phyloP scores from a whole-genome alignment of 1,140 invertebrate genomes.

The Cyclargus thomasi region DNA sequence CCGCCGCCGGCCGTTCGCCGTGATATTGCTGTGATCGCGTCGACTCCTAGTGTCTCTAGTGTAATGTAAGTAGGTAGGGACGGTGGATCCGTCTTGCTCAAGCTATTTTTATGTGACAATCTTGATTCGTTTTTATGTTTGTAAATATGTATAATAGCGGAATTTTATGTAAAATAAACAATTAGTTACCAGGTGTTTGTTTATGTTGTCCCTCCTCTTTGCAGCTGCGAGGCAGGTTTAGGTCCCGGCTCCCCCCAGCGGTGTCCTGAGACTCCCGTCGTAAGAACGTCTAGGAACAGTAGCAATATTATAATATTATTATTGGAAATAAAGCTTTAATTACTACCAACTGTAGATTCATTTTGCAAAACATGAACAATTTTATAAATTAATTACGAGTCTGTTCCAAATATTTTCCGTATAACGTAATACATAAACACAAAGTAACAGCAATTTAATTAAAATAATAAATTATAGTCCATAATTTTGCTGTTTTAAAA shows the following conservation, averaged over 20 bases:
- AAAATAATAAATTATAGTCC: no score
- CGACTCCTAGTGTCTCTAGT: conserved; percentile 38
- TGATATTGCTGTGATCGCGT: conserved; percentile 26
- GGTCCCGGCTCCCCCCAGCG: background rate
- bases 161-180: conserved; percentile 71
- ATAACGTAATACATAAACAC: no score
- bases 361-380: background rate
- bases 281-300: background rate
- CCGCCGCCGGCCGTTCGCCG: conserved; percentile 5
- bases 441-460: no score
- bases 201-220: background rate
- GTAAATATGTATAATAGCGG: conserved; percentile 75
- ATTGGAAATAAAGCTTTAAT: background rate
- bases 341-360: background rate
- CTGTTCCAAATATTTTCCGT: no score
- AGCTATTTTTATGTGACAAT: conserved; percentile 69
- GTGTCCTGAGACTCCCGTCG: background rate
- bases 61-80: conserved; percentile 41
- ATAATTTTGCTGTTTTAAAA: no score
- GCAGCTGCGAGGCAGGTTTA: background rate
- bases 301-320: background rate
- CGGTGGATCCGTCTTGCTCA: conserved; percentile 57
- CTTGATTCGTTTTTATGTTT: conserved; percentile 71
- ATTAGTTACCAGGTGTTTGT: conserved; percentile 37
- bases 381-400: no score